Base-by-base conservation (phyloP, 2,888 invertebrate species). In the Drosophila yooni region DNA sequence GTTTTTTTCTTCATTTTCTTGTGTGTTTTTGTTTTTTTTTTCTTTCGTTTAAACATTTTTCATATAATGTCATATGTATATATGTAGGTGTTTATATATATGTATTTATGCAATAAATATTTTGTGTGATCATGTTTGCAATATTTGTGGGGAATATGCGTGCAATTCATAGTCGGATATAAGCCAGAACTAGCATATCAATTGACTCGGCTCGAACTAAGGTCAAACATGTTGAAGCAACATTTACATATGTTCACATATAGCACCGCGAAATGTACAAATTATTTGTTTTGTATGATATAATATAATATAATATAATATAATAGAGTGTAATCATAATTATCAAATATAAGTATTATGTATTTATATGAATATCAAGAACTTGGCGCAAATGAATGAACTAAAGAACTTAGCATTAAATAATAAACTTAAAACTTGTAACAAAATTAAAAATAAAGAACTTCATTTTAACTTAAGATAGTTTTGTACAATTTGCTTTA, bases 251-350 rank as follows among this genome's bases (percentile, higher is more conserved):
- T 78, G 67, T 84, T 70, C 76, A 74, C 72, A 90, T 90, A 87
- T 87, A 87, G 90, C 87, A 87, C 87, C 87, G 87, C 85, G 90
- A 85, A 88, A 85, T 88, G 68, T 89, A 85, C 83, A 89, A 85
- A 81, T 76, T 63, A 89, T 70, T 73, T 79, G 52, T 52, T 38
- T 63, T 43, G 2, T 61, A 29, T 52, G 61, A 29, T 43, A 59
- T 51, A 46, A 46, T 48, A 38, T 40, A 21, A 48, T 48, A 38
- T 40, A 21, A 48, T 18, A 11, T 27, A 57, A 66, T 27, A 18
- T 25, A 46, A 74, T 65, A 43, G 64, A 51, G 56, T 59, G 15
- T 74, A 76, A 79, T 38, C 46, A 54, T 51, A 58, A 59, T 67
- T 48, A 61, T 57, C 8, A 33, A 52, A 52, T 52, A 52, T 38